These are phyloP conservation scores for Lasioglossum zephyrum DNA, from an alignment of 2,888 invertebrate species.

Conservation along the genomic window DNA sequence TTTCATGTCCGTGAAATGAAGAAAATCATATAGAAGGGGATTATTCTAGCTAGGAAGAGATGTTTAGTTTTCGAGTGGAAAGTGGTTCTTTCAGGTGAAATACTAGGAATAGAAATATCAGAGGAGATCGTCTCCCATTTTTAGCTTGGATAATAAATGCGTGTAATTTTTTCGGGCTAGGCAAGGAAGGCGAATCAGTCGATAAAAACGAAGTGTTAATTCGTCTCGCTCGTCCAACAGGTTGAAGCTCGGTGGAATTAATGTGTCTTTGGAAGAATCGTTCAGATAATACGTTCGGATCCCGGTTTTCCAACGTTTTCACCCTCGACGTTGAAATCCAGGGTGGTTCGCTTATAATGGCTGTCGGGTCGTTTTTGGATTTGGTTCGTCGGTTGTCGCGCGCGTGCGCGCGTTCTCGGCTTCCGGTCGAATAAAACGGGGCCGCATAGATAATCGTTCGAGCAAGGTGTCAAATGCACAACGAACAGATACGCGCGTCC, in stretches of 20 bases:
- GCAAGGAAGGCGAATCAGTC: background rate
- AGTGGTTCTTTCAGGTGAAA: background rate
- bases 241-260: background rate
- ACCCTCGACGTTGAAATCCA: background rate
- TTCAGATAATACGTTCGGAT: background rate
- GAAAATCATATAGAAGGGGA: too few species aligned
- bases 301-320: background rate
- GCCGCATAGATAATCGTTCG: background rate
- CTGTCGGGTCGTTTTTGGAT: background rate
- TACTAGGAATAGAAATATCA: background rate
- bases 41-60: too few species aligned
- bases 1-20: too few species aligned
- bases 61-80: too few species aligned
- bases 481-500: background rate
- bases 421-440: constrained; percentile 8
- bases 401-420: background rate
- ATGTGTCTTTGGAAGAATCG: background rate
- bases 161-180: background rate
- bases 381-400: background rate
- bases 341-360: background rate
- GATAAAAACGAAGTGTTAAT: constrained; percentile 5
- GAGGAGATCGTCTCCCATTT: background rate
- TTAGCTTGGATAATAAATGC: background rate
- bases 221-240: background rate
- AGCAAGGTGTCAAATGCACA: constrained; percentile 54